Evolutionary conservation across 1,140 invertebrate genomes (phyloP).

Genomic region (Nephila pilipes): DNA sequence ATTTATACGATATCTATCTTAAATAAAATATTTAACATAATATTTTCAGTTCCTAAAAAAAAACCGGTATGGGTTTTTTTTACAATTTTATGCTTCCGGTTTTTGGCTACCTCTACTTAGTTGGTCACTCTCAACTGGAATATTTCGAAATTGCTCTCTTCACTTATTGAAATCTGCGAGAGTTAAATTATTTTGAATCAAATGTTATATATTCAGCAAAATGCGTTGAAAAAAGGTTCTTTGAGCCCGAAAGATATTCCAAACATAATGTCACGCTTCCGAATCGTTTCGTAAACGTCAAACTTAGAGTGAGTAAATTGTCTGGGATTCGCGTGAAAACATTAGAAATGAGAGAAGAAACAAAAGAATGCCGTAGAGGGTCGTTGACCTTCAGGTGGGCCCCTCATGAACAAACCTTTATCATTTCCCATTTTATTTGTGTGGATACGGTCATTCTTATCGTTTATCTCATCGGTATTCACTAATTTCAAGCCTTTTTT

Average conservation of each 20-base stretch:
- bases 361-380: not conserved
- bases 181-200: too few species aligned
- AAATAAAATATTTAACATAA: too few species aligned
- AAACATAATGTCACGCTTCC: not conserved
- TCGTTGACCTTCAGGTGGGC: slow-evolving; percentile 41
- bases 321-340: slow-evolving; percentile 21
- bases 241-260: not conserved
- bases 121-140: too few species aligned
- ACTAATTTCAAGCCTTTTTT: not conserved
- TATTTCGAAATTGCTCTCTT: too few species aligned
- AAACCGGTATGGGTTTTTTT: too few species aligned
- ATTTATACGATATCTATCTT: too few species aligned
- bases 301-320: not conserved
- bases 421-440: slow-evolving; percentile 47
- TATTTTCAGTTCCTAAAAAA: too few species aligned
- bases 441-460: not conserved
- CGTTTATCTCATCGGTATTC: not conserved
- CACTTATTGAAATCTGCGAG: too few species aligned
- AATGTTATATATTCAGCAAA: not conserved
- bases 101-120: too few species aligned
- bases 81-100: too few species aligned
- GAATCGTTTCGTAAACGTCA: slow-evolving; percentile 42
- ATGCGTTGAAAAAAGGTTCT: not conserved
- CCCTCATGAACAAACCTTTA: slow-evolving; percentile 29
- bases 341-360: not conserved